These are phyloP conservation scores for Theonella swinhoei DNA, from an alignment of 37 sponge, comb jelly and placozoan species.

Conservation along the genomic window DNA sequence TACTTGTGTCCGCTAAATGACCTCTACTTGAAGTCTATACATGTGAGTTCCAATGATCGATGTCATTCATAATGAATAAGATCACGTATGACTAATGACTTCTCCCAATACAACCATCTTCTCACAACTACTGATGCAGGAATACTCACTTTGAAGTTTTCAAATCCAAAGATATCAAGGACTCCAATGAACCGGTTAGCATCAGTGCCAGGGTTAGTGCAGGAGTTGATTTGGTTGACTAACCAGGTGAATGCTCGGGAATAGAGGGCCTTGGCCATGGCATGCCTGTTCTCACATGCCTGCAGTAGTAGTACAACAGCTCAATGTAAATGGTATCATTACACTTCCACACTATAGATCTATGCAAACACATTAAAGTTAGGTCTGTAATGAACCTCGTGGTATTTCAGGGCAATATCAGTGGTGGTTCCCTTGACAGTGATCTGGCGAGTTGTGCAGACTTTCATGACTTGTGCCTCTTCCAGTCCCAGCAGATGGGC, in stretches of 20 bases:
- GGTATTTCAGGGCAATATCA: slow-evolving; percentile 80
- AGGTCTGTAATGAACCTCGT: slow-evolving; percentile 56
- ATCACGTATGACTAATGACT: too few species aligned
- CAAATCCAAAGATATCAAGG: slow-evolving; percentile 96
- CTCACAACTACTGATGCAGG: too few species aligned
- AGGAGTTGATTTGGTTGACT: slow-evolving; percentile 90
- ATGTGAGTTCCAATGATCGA: too few species aligned
- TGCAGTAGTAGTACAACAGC: background rate
- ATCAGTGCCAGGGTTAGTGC: slow-evolving; percentile 87
- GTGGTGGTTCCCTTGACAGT: slow-evolving; percentile 82
- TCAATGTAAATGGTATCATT: too few species aligned
- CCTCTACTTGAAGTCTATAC: too few species aligned
- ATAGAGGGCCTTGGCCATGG: slow-evolving; percentile 95
- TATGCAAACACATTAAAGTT: background rate
- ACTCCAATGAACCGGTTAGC: slow-evolving; percentile 87
- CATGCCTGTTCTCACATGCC: slow-evolving; percentile 93
- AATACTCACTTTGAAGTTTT: slow-evolving; percentile 78
- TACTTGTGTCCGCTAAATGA: too few species aligned
- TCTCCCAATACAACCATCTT: too few species aligned
- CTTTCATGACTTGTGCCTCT: slow-evolving; percentile 52
- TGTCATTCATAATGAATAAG: too few species aligned
- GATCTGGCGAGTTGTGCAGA: slow-evolving; percentile 84
- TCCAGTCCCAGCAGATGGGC: slow-evolving; percentile 80
- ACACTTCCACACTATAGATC: background rate
- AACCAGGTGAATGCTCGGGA: slow-evolving; percentile 93